Conservation (phyloP, 2,888 invertebrate genomes). For the Erannis defoliaria region DNA sequence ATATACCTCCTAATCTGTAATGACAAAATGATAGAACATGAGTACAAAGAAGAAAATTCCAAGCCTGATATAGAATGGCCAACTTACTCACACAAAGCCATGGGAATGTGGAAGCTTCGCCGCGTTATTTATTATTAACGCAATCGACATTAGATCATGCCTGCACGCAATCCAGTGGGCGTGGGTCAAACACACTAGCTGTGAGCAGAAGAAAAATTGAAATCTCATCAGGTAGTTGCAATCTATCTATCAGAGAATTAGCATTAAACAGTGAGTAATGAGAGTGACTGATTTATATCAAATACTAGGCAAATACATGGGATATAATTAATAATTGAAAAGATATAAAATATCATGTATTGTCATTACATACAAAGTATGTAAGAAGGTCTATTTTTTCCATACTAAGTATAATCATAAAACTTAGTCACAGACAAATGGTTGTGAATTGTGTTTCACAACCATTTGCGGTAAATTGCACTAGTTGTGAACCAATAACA, state of each 20-base stretch:
- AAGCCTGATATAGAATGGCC: constrained; percentile 3
- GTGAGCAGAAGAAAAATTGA: constrained; percentile 1
- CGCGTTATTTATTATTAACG: constrained; percentile 26
- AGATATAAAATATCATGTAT: no score
- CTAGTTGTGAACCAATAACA: no score
- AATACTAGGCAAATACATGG: no score
- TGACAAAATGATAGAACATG: constrained; percentile 12
- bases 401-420: no score
- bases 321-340: no score
- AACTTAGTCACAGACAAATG: no score
- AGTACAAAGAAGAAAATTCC: constrained; percentile 13
- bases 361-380: no score
- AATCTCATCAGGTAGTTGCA: neutral
- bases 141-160: constrained; percentile 24
- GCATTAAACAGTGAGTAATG: neutral
- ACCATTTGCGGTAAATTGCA: no score
- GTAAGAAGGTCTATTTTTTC: no score
- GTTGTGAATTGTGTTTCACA: no score
- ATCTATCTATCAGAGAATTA: neutral
- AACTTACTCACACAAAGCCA: constrained; percentile 7
- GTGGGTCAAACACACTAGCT: constrained; percentile 20
- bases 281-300: no score
- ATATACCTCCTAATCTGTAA: neutral
- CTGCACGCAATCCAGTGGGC: constrained; percentile 18
- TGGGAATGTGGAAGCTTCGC: constrained; percentile 18